Evolutionary conservation across 2,888 invertebrate species (phyloP), one percentile per base, ranked within the genome.

Genomic region (Dugesia japonica): DNA sequence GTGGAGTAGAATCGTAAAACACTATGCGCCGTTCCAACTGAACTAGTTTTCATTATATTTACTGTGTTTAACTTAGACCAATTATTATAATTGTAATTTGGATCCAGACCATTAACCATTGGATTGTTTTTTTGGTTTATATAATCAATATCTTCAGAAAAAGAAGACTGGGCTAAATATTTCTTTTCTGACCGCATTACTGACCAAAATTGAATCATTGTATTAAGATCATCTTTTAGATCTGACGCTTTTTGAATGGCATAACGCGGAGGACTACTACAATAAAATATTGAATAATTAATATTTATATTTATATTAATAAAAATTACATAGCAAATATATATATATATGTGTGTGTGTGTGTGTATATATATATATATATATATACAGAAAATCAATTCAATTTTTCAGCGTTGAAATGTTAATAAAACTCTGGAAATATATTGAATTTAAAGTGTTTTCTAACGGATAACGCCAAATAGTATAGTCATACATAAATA

Each of bases 171-270:
- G 9, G 76, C 71, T 75, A 87, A 81, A 79, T 86, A 86, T 79
- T 86, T 86, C 79, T 84, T 85, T 80, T 87, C 87, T 0, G 84
- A 82, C 82, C 94, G 92, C 89, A 97, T 90, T 1, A 90, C 89
- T 83, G 94, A 91, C 95, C 97, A 98, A 86, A 98, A 99, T 81
- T 90, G 89, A 77, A 94, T 88, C 75, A 98, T 85, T 0, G 90
- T 89, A 42, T 89, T 88, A 79, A 98, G 91, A 82, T 98, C 97
- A 81, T 94, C 93, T 23, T 92, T 85, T 20, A 98, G 85, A 4
- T 89, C 89, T 0, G 89, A 88, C 0, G 89, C 87, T 33, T 88
- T 88, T 81, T 92, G 92, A 0, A 90, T 89, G 0, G 97, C 95
- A 80, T 91, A 92, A 77, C 90, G 90, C n/a, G 91, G 89, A 0